Conservation (phyloP, 2,888 invertebrate genomes). For the Drosophila ochracea region DNA sequence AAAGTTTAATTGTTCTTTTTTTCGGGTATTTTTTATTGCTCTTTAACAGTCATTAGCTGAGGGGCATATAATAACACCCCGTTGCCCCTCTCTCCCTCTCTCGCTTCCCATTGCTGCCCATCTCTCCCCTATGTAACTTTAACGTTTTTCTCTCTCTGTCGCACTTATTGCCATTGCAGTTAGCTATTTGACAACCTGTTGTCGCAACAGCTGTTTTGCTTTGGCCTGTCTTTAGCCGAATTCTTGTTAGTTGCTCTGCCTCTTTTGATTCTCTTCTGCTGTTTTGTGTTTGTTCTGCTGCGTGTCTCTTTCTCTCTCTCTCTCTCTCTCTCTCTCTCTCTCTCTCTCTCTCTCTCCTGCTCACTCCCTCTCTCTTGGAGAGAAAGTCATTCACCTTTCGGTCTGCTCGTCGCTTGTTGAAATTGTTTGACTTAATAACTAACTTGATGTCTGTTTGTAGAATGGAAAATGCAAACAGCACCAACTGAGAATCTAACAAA, state of each 20-base stretch:
- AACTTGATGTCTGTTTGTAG: slow-evolving; percentile 42
- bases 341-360: too few species aligned
- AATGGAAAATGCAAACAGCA: slow-evolving; percentile 66
- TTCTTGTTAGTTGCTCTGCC: slow-evolving; percentile 31
- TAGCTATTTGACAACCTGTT: slow-evolving; percentile 41
- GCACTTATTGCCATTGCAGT: background rate
- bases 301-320: slow-evolving; percentile 12
- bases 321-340: background rate
- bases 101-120: background rate
- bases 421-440: slow-evolving; percentile 59
- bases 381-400: slow-evolving; percentile 76
- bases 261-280: slow-evolving; percentile 13
- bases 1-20: slow-evolving; percentile 1
- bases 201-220: slow-evolving; percentile 52
- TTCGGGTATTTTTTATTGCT: slow-evolving; percentile 35
- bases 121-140: slow-evolving; percentile 6
- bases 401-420: slow-evolving; percentile 31
- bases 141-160: background rate
- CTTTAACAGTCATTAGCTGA: slow-evolving; percentile 62
- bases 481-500: slow-evolving; percentile 23
- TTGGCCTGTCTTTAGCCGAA: slow-evolving; percentile 28
- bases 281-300: slow-evolving; percentile 30
- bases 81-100: background rate
- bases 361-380: slow-evolving; percentile 22
- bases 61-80: slow-evolving; percentile 30